These are phyloP conservation scores for Elaphurus davidianus DNA, from an alignment of 2,113 vertebrate species.

Conservation along the genomic window DNA sequence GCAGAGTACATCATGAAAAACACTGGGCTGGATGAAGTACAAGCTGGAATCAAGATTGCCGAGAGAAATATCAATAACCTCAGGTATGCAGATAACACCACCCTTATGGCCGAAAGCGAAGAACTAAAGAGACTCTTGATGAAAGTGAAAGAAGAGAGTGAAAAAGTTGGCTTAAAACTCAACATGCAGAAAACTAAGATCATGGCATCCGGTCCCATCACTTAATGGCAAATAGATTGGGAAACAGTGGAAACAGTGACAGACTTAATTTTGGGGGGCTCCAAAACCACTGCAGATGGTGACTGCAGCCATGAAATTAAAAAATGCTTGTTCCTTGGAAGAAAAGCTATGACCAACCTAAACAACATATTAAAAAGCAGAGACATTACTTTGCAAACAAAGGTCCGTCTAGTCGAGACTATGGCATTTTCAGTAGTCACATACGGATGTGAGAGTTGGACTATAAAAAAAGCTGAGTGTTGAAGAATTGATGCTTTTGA, in stretches of 20 bases:
- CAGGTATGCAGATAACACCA: neutral
- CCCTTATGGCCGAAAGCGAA: rapidly evolving
- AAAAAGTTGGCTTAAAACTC: neutral
- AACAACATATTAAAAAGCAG: neutral
- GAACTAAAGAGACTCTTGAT: neutral
- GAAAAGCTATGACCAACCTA: neutral
- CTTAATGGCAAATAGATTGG: neutral
- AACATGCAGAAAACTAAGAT: neutral
- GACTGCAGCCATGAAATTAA: neutral
- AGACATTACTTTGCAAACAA: neutral
- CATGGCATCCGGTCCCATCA: neutral
- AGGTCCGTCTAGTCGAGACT: rapidly evolving
- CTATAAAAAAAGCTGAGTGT: neutral
- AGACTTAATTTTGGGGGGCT: neutral
- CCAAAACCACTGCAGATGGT: neutral
- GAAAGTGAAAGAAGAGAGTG: neutral
- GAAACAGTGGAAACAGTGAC: neutral
- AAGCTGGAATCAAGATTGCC: neutral
- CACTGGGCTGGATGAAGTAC: neutral
- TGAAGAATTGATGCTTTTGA: neutral
- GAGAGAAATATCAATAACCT: neutral
- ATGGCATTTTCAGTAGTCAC: neutral
- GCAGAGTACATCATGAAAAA: neutral
- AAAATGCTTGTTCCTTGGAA: neutral
- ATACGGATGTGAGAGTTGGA: neutral